phyloP scores from a whole-genome alignment of 92 coral and sea anemone species.

The Porites cylindrica region DNA sequence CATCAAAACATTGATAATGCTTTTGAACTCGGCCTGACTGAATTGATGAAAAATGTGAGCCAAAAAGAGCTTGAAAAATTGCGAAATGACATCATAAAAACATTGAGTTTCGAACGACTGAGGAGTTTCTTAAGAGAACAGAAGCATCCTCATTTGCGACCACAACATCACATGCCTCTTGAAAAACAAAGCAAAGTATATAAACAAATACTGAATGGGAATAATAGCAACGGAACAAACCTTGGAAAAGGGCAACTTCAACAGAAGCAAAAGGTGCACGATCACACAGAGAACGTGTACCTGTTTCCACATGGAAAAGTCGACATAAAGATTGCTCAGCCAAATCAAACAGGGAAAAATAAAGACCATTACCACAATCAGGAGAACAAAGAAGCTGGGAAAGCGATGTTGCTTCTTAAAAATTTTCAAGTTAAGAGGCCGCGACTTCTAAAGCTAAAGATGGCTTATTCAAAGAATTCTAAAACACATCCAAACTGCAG shows the following conservation, averaged over 20 bases:
- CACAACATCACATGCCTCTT: not conserved
- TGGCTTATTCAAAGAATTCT: not conserved
- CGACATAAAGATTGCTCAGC: not conserved
- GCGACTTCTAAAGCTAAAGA: not conserved
- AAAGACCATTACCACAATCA: not conserved
- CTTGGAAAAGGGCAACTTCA: not conserved
- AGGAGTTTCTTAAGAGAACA: not conserved
- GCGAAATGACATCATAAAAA: not conserved
- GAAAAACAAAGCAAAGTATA: not conserved
- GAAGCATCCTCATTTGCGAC: not conserved
- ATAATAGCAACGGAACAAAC: not conserved
- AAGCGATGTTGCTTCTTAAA: not conserved
- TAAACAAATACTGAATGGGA: not conserved
- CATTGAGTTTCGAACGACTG: not conserved
- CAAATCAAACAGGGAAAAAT: not conserved
- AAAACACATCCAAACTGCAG: slow-evolving; percentile 5
- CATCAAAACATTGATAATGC: no score
- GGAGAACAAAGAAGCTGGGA: not conserved
- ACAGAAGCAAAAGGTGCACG: not conserved
- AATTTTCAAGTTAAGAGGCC: not conserved
- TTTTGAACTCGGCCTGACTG: no score
- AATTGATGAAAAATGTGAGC: no score
- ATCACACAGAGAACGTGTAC: not conserved
- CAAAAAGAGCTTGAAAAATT: no score
- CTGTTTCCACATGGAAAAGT: not conserved